Conservation (phyloP, 2,113 vertebrate species). For the human region DNA sequence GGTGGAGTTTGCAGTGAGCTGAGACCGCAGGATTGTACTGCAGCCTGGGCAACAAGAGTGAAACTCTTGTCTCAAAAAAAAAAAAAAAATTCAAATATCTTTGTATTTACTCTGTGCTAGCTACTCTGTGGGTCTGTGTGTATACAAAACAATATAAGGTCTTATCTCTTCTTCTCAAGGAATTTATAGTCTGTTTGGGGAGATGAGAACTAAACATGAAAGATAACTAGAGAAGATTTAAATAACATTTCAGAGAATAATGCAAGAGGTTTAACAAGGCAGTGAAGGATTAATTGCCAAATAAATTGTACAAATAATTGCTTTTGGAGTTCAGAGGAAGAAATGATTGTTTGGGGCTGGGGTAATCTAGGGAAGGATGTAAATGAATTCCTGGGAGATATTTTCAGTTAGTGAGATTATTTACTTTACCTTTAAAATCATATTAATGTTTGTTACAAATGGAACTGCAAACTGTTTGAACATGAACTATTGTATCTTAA, state of each 20-base stretch:
- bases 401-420: slow-evolving; percentile 51
- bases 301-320: slow-evolving; percentile 68
- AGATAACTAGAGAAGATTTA: slow-evolving; percentile 55
- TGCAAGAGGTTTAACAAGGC: slow-evolving; percentile 63
- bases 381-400: slow-evolving; percentile 52
- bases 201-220: slow-evolving; percentile 64
- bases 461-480: slow-evolving; percentile 26
- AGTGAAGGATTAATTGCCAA: slow-evolving; percentile 52
- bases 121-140: neutral
- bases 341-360: slow-evolving; percentile 37
- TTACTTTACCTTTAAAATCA: slow-evolving; percentile 44
- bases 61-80: no score
- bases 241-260: slow-evolving; percentile 61
- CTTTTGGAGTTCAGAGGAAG: slow-evolving; percentile 56
- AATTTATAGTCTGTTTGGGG: slow-evolving; percentile 45
- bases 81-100: neutral
- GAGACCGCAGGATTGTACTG: no score
- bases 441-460: slow-evolving; percentile 52
- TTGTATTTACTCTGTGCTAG: neutral
- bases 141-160: slow-evolving; percentile 5
- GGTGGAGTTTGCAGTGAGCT: no score
- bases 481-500: neutral
- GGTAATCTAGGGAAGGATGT: slow-evolving; percentile 54
- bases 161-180: slow-evolving; percentile 34
- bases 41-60: no score